Percentiles rank a stretch among this genome's conserved stretches.
Conservation (phyloP, 1,140 invertebrate genomes). For the Bombyx mandarina region DNA sequence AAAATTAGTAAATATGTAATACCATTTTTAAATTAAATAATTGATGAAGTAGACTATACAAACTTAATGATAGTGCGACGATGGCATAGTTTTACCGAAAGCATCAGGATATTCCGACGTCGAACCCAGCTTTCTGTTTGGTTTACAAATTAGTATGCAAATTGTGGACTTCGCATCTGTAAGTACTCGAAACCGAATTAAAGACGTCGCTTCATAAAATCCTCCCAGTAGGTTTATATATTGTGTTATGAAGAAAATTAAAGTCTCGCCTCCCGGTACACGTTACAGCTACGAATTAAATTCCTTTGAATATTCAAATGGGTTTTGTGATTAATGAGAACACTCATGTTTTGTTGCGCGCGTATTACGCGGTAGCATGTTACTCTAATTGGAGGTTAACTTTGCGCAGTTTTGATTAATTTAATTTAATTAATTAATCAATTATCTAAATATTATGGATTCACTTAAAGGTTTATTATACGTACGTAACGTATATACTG, state of each 20-base stretch:
- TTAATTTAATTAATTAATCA: conserved; percentile 13
- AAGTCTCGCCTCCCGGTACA: conserved; percentile 16
- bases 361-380: conserved; percentile 13
- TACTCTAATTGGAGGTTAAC: conserved; percentile 23
- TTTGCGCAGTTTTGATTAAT: conserved; percentile 18
- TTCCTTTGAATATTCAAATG: conserved; percentile 41
- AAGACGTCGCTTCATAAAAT: conserved; percentile 40
- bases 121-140: conserved; percentile 30
- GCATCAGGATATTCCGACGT: conserved; percentile 23
- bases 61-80: conserved; percentile 25
- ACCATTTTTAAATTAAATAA: too few relatives aligned
- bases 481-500: neutral
- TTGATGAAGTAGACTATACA: conserved; percentile 18
- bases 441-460: neutral
- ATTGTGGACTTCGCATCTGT: conserved; percentile 39
- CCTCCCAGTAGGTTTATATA: conserved; percentile 29
- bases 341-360: conserved; percentile 21
- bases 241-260: conserved; percentile 37
- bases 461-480: neutral
- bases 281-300: conserved; percentile 23
- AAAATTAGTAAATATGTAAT: too few relatives aligned
- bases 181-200: conserved; percentile 40
- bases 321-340: conserved; percentile 33
- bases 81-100: conserved; percentile 24
- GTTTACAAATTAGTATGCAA: conserved; percentile 49